A percentile compares a stretch with the other conserved stretches of the same genome.
These are phyloP conservation scores for Cephalopholis sonnerati DNA, from an alignment of 2,113 vertebrate genomes.

Conservation along the genomic window DNA sequence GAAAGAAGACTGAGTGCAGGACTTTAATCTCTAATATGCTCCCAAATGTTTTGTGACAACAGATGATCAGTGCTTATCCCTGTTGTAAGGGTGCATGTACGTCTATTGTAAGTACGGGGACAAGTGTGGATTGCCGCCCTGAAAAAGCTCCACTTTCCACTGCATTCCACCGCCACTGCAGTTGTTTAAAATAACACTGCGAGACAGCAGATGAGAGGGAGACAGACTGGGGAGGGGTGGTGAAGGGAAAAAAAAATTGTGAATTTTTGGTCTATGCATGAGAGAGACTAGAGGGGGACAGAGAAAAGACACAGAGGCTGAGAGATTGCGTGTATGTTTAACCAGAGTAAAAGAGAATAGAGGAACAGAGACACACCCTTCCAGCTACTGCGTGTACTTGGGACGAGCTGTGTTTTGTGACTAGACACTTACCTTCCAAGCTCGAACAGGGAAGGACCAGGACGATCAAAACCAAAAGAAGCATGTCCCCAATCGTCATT, in stretches of 20 bases:
- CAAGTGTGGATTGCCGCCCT: constrained; percentile 22
- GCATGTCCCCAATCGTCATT: constrained; percentile 87
- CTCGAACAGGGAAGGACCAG: constrained; percentile 86
- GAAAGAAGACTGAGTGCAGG: not conserved
- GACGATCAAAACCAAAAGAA: constrained; percentile 87
- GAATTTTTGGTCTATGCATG: constrained; percentile 57
- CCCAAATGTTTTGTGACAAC: constrained; percentile 18
- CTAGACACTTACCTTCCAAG: constrained; percentile 88
- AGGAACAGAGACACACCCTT: constrained; percentile 14
- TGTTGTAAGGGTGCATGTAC: not conserved
- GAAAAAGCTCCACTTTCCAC: constrained; percentile 49
- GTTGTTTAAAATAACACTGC: constrained; percentile 73
- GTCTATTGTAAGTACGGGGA: not conserved
- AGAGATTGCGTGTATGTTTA: constrained; percentile 23
- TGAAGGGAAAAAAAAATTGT: constrained; percentile 33
- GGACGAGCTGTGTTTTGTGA: constrained; percentile 38
- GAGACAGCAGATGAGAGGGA: constrained; percentile 72
- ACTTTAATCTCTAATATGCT: constrained; percentile 1
- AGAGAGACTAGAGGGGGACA: constrained; percentile 43
- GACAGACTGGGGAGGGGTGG: constrained; percentile 64
- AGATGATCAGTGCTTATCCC: not conserved
- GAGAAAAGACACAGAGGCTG: constrained; percentile 32
- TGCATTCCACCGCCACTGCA: constrained; percentile 58
- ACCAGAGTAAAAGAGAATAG: constrained; percentile 20
- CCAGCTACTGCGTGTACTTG: not conserved